A percentile compares a stretch with the other conserved stretches of the same genome.
Conservation (phyloP, 2,113 vertebrate species). For the Barnardius zonarius region DNA sequence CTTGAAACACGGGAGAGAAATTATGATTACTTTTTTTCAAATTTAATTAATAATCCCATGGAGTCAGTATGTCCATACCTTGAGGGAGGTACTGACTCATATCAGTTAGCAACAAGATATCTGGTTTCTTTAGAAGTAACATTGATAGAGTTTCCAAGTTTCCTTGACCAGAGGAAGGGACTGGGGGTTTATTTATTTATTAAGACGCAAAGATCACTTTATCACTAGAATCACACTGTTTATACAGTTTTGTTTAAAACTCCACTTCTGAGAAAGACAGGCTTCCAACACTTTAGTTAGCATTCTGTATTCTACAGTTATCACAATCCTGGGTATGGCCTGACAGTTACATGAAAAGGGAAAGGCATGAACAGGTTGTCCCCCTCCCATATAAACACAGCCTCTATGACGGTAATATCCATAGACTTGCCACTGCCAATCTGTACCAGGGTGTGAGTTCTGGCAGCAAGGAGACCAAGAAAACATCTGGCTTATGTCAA, state of each 20-base stretch:
- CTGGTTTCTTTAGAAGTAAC: not conserved
- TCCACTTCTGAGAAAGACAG: not conserved
- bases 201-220: not conserved
- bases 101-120: not conserved
- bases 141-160: not conserved
- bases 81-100: not conserved
- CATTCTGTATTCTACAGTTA: not conserved
- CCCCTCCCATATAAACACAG: not conserved
- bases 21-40: not conserved
- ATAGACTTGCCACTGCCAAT: not conserved
- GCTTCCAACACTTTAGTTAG: not conserved
- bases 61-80: not conserved
- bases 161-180: not conserved
- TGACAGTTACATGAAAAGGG: not conserved
- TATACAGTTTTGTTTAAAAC: not conserved
- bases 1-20: not conserved
- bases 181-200: not conserved
- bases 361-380: not conserved
- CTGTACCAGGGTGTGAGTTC: not conserved
- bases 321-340: not conserved
- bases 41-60: constrained; percentile 9
- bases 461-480: not conserved
- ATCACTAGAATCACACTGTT: not conserved
- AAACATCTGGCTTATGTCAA: accelerated
- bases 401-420: not conserved